Percentiles rank a stretch among this genome's conserved stretches.
Evolutionary conservation across 2,888 invertebrate species (phyloP).

Genomic region (Hyalella azteca): DNA sequence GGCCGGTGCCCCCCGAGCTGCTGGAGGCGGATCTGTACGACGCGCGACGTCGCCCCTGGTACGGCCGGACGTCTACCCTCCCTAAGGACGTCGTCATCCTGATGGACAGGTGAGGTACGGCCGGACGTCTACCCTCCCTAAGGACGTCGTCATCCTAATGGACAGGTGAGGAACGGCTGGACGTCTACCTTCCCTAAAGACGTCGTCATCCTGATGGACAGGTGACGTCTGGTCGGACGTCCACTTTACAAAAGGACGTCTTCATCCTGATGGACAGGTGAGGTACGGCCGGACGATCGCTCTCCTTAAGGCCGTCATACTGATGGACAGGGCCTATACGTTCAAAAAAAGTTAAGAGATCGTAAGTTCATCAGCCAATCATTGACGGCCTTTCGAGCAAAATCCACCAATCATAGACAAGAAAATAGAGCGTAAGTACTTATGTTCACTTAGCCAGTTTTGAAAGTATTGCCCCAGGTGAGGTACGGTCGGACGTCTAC

Average conservation of each 20-base stretch:
- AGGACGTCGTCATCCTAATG: conserved; percentile 66
- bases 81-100: conserved; percentile 67
- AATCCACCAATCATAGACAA: no score
- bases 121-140: conserved; percentile 66
- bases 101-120: conserved; percentile 67
- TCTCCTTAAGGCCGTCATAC: conserved; percentile 65
- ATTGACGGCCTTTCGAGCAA: no score
- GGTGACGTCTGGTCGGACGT: conserved; percentile 65
- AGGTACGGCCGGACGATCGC: conserved; percentile 66
- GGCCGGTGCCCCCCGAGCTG: conserved; percentile 59
- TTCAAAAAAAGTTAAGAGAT: no score
- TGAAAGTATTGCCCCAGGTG: no score
- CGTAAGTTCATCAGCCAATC: no score
- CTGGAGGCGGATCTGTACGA: conserved; percentile 64
- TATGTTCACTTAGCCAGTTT: no score
- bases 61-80: conserved; percentile 65
- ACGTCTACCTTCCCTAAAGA: not conserved
- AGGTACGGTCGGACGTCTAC: conserved; percentile 66
- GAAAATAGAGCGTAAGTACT: no score
- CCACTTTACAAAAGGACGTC: conserved; percentile 66
- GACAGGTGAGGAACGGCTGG: conserved; percentile 66
- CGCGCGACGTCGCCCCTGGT: conserved; percentile 65
- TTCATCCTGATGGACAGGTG: conserved; percentile 67
- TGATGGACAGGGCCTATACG: no score
- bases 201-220: not conserved